Conservation (phyloP, 2,113 vertebrate genomes). For the Parus major region DNA sequence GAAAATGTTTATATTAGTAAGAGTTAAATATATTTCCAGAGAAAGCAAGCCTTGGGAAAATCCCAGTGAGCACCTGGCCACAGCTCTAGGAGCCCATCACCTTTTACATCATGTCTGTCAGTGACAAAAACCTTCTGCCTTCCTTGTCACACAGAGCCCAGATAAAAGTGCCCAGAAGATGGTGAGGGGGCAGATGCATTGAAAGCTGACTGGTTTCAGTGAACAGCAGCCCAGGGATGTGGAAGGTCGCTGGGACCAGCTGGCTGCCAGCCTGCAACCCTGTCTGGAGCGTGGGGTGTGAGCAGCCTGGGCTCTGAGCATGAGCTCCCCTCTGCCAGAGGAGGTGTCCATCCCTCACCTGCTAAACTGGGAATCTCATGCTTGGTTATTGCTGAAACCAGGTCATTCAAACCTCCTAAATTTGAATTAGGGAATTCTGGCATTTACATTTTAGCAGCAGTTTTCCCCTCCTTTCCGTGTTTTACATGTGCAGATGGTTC, state of each 20-base stretch:
- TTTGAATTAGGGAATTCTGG: background rate
- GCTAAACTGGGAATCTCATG: accelerated
- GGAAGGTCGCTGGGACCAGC: background rate
- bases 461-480: background rate
- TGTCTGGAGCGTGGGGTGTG: accelerated
- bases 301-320: background rate
- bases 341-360: background rate
- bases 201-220: background rate
- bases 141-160: background rate
- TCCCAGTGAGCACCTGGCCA: background rate
- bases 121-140: background rate
- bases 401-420: background rate
- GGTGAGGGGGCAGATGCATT: background rate
- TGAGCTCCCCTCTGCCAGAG: background rate
- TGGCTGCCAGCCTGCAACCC: background rate
- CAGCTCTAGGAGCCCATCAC: background rate
- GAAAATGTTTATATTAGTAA: background rate
- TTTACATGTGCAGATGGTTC: background rate
- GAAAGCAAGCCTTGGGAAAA: background rate
- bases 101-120: background rate
- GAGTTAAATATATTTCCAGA: background rate
- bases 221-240: background rate
- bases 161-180: background rate
- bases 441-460: background rate
- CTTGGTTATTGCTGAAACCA: background rate